Percentiles rank a stretch among this genome's conserved stretches.
These are phyloP conservation scores for Anser brachyrhynchus DNA, from an alignment of 2,113 vertebrate species.

Conservation along the genomic window DNA sequence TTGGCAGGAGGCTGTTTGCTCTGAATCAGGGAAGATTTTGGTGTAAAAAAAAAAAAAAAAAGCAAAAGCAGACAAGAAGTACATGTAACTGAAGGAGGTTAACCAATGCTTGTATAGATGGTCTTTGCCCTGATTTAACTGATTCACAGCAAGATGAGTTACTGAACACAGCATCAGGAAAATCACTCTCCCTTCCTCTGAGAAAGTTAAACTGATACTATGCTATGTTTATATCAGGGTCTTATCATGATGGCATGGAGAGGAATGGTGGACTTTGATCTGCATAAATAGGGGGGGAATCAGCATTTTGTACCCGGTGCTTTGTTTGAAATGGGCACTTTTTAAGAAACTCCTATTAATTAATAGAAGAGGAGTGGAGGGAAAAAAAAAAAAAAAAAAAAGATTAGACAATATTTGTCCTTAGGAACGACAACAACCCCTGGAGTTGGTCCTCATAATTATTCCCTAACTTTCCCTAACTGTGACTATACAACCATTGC, in stretches of 20 bases:
- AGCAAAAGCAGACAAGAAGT: background rate
- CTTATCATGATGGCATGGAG: background rate
- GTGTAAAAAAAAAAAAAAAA: background rate
- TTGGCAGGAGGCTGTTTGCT: background rate
- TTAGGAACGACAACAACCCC: background rate
- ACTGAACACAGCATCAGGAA: background rate
- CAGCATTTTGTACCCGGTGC: background rate
- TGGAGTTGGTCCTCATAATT: background rate
- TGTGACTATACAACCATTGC: background rate
- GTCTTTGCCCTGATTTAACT: background rate
- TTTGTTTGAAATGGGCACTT: background rate
- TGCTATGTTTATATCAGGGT: background rate
- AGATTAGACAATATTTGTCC: rapidly evolving
- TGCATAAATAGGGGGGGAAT: background rate
- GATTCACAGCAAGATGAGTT: background rate
- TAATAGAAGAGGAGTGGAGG: background rate
- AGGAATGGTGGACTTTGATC: background rate
- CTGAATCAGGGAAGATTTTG: background rate
- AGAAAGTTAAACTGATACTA: background rate
- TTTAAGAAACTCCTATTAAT: background rate
- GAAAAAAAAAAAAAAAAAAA: background rate
- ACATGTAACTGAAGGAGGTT: rapidly evolving
- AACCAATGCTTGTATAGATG: background rate
- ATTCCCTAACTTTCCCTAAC: background rate
- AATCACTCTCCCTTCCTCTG: background rate